Evolutionary conservation across 2,888 invertebrate species (phyloP), one percentile per base, ranked within the genome.

Genomic region (Troilus luridus): DNA sequence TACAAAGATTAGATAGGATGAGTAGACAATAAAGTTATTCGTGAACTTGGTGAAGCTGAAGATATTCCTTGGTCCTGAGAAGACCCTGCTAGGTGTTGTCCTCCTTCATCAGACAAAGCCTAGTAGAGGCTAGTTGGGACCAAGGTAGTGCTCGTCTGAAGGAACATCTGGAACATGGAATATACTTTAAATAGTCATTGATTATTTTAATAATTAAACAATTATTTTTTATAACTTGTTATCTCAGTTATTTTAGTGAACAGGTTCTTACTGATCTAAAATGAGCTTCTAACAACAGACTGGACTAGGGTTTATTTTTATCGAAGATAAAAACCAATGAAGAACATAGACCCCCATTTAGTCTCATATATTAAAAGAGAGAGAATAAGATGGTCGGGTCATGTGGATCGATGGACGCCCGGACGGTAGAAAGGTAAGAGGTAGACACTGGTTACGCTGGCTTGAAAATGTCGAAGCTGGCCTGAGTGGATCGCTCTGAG

Each of bases 71-170:
- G 62, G 59, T 54, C 91, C 88, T 67, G 59, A 88, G 60, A 81
- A 91, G 91, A 88, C 91, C 91, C 91, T 91, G 88, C 91, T 91
- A 91, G 91, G 67, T n/a, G 64, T 91, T 91, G 91, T 91, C 91
- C 88, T 54, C 56, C 27, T 77, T 88, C 54, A 64, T 59, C 64
- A 89, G 91, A 91, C 91, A 91, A 91, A 91, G 91, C 91, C 91
- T 91, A 91, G 91, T 62, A 91, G 91, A 91, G 91, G 91, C 91
- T 91, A 91, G 58, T 81, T 64, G 64, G 90, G 90, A 60, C 77
- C 59, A 60, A 72, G 85, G 81, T 41, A 90, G 56, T 56, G 1
- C 17, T 11, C 24, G 2, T 10, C 11, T 11, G 17, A 10, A 3
- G 11, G 5, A 5, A 7, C 59, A 21, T 24, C 88, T 88, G 88